Percentiles rank a stretch among this genome's conserved stretches.
Evolutionary conservation across 2,797 vertebrate genomes (phyloP).

Genomic region (Acipenser oxyrinchus): DNA sequence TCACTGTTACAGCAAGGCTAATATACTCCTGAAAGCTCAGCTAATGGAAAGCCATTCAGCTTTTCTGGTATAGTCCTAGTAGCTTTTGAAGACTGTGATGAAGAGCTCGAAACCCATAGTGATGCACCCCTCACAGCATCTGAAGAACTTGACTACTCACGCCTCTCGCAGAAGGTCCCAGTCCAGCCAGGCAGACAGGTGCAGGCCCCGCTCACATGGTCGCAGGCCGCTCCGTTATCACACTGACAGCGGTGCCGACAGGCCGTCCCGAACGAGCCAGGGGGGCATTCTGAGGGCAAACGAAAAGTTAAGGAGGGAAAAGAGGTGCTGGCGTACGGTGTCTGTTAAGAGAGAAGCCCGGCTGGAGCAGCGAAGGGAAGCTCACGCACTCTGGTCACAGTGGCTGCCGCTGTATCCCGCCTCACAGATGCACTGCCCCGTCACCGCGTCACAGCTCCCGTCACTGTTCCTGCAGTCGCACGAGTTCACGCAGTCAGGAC

Average conservation of each 20-base stretch:
- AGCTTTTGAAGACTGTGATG: no score
- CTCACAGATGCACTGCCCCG: conserved; percentile 74
- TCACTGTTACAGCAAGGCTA: no score
- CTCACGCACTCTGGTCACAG: conserved; percentile 72
- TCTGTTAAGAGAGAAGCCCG: background rate
- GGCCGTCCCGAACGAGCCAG: conserved; percentile 65
- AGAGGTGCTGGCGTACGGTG: background rate
- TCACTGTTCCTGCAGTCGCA: conserved; percentile 74
- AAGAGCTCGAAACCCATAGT: no score
- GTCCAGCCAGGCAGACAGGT: conserved; percentile 81
- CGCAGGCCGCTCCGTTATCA: conserved; percentile 73
- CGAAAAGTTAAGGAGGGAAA: background rate
- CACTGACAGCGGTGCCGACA: conserved; percentile 78
- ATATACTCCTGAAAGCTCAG: no score
- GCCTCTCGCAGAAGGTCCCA: conserved; percentile 80
- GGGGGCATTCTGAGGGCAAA: conserved; percentile 63
- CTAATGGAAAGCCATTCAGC: no score
- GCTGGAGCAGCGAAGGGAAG: background rate
- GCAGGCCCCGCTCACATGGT: conserved; percentile 86
- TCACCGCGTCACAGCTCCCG: conserved; percentile 64
- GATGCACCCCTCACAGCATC: background rate
- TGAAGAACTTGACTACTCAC: conserved; percentile 50
- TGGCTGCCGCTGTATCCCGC: conserved; percentile 64
- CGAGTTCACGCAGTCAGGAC: conserved; percentile 53
- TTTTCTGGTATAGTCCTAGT: no score